Evolutionary conservation across 2,113 vertebrate species (phyloP).

Genomic region (Oreamnos americanus): DNA sequence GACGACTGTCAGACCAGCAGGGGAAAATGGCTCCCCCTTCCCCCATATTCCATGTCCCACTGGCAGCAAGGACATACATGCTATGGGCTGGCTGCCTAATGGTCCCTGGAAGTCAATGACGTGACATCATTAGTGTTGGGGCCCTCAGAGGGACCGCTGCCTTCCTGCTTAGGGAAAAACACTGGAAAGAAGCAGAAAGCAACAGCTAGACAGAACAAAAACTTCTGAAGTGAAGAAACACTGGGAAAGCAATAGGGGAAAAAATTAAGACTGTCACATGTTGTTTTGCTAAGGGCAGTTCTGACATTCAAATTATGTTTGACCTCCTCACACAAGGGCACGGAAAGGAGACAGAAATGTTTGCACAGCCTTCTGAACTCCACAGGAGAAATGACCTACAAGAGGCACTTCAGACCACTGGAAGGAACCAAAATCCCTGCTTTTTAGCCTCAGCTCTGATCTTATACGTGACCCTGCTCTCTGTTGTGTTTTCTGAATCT

Average conservation of each 20-base stretch:
- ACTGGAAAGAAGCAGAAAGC: background rate
- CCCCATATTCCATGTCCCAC: background rate
- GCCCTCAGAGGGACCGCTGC: background rate
- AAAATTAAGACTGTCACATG: background rate
- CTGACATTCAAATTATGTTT: background rate
- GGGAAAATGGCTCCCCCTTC: background rate
- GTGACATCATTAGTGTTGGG: background rate
- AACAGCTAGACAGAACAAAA: background rate
- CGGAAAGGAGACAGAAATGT: background rate
- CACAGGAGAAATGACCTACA: background rate
- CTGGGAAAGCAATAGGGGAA: background rate
- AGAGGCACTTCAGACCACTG: background rate
- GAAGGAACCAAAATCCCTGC: background rate
- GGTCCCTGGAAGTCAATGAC: background rate
- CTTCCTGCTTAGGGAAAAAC: slow-evolving; percentile 10
- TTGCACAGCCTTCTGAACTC: background rate
- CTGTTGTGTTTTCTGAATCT: background rate
- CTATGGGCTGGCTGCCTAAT: slow-evolving; percentile 16
- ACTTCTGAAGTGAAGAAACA: background rate
- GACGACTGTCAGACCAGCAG: background rate
- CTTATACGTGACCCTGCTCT: background rate
- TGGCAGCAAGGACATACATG: background rate
- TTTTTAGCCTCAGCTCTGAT: background rate
- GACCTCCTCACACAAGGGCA: background rate
- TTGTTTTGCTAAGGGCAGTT: background rate